phyloP scores from a whole-genome alignment of 2,113 vertebrate species.

The Oryctolagus cuniculus region DNA sequence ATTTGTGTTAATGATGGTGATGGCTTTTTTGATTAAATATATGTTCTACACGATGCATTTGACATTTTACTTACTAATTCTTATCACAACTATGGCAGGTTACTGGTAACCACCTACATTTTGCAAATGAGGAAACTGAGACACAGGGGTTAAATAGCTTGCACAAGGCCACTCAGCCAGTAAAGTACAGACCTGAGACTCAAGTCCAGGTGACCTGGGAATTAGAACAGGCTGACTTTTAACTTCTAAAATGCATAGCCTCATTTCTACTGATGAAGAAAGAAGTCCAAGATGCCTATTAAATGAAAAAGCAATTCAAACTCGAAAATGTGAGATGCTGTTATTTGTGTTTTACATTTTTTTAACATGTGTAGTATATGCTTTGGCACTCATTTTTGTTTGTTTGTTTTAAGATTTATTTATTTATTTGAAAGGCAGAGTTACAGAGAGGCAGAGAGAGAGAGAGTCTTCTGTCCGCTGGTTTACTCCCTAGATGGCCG shows the following conservation, averaged over 20 bases:
- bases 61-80: constrained; percentile 9
- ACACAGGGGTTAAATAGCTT: neutral
- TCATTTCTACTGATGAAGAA: neutral
- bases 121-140: neutral
- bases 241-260: neutral
- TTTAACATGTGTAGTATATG: no score
- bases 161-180: neutral
- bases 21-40: neutral
- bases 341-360: neutral
- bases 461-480: no score
- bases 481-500: no score
- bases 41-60: neutral
- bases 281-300: neutral
- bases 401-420: no score
- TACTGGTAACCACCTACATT: neutral
- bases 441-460: no score
- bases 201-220: neutral
- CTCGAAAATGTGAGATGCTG: neutral
- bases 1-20: neutral
- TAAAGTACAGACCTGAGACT: neutral
- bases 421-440: no score
- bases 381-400: no score
- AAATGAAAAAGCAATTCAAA: neutral
- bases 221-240: constrained; percentile 1
- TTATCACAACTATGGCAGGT: neutral